Conservation (phyloP, 2,797 vertebrate species). For the Nyctibius grandis region DNA sequence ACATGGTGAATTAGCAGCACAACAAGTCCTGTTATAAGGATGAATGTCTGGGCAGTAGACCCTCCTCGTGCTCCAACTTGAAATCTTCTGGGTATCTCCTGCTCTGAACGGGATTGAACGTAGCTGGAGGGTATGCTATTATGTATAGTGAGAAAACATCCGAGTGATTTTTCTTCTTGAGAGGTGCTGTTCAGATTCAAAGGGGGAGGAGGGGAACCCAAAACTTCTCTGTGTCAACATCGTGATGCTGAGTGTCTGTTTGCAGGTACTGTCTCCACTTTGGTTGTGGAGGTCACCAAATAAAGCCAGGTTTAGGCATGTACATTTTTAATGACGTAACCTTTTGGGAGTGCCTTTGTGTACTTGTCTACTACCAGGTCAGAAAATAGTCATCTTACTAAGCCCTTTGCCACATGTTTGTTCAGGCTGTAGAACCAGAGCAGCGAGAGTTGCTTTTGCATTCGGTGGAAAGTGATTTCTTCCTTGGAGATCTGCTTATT, state of each 20-base stretch:
- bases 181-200: background rate
- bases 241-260: rapidly evolving
- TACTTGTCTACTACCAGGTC: background rate
- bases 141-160: background rate
- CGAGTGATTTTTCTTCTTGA: background rate
- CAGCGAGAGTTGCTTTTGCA: background rate
- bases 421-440: background rate
- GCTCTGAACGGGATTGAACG: background rate
- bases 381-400: background rate
- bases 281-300: background rate
- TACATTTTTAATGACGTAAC: background rate
- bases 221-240: background rate
- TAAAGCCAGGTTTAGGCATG: background rate
- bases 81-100: background rate
- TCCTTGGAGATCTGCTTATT: background rate
- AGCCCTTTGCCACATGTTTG: background rate
- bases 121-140: background rate
- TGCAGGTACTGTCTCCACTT: rapidly evolving
- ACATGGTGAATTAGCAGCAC: background rate
- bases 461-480: background rate
- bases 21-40: background rate
- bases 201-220: rapidly evolving
- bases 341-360: background rate
- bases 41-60: background rate
- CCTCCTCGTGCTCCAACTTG: background rate